Percentiles rank a stretch among this genome's conserved stretches.
These are phyloP conservation scores for Prionailurus bengalensis DNA, from an alignment of 2,113 vertebrate species.

Conservation along the genomic window DNA sequence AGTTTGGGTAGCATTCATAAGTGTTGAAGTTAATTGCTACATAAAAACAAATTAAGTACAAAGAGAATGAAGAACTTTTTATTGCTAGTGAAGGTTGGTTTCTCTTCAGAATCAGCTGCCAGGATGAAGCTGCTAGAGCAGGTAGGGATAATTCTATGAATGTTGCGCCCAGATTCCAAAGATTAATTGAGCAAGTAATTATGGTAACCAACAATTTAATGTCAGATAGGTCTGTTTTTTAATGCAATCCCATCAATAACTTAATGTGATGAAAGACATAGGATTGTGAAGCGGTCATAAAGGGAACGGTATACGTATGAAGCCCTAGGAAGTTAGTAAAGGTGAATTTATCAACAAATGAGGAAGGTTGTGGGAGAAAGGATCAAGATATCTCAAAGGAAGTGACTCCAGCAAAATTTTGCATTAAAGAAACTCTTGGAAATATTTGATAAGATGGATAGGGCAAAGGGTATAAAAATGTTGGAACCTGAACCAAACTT, in stretches of 20 bases:
- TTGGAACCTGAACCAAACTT: background rate
- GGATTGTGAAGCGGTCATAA: background rate
- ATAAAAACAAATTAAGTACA: background rate
- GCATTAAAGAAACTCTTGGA: background rate
- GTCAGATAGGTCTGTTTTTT: background rate
- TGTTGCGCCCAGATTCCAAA: background rate
- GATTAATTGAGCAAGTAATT: conserved; percentile 2
- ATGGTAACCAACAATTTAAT: conserved; percentile 11
- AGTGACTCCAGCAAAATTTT: background rate
- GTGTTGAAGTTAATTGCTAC: background rate
- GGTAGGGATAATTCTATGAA: background rate
- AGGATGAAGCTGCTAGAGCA: background rate
- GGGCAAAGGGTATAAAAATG: background rate
- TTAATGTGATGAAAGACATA: background rate
- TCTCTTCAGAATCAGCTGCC: background rate
- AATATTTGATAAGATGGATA: background rate
- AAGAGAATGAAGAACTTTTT: background rate
- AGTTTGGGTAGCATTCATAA: background rate
- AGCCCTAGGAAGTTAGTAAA: background rate
- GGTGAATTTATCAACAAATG: background rate
- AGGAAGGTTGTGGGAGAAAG: background rate
- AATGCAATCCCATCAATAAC: background rate
- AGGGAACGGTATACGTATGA: background rate
- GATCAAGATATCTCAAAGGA: background rate
- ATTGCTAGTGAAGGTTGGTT: background rate